phyloP scores from a whole-genome alignment of 2,797 vertebrate genomes.

The Zalophus californianus region DNA sequence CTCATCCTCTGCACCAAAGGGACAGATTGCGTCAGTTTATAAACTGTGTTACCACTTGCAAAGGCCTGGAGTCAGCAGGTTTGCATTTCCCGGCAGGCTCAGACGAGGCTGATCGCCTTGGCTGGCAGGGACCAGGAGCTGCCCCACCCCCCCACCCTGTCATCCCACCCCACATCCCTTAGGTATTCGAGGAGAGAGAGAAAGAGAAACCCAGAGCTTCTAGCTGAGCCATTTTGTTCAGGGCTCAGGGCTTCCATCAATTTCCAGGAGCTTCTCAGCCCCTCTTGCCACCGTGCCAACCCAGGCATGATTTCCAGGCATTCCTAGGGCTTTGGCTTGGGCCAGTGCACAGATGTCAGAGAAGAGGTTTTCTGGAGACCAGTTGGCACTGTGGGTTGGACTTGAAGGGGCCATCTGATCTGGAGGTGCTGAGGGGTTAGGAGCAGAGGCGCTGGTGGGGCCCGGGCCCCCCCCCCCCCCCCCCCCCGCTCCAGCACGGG shows the following conservation, averaged over 20 bases:
- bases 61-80: constrained; percentile 80
- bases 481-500: background rate
- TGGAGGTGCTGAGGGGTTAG: background rate
- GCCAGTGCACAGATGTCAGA: background rate
- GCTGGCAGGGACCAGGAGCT: constrained; percentile 58
- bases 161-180: background rate
- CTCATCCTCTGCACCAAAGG: constrained; percentile 78
- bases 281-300: background rate
- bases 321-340: constrained; percentile 24
- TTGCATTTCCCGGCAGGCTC: constrained; percentile 71
- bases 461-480: background rate
- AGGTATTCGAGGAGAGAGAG: background rate
- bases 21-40: constrained; percentile 81
- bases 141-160: no score
- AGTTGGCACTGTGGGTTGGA: background rate
- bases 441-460: background rate
- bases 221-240: background rate
- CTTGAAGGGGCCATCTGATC: background rate
- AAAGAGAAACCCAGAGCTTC: background rate
- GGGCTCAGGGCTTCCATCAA: background rate
- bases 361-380: constrained; percentile 31
- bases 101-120: constrained; percentile 62
- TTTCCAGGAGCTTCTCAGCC: background rate
- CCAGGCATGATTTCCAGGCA: constrained; percentile 25
- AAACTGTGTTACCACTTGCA: constrained; percentile 74